phyloP scores from a whole-genome alignment of 2,113 vertebrate species.

The Pipa parva region DNA sequence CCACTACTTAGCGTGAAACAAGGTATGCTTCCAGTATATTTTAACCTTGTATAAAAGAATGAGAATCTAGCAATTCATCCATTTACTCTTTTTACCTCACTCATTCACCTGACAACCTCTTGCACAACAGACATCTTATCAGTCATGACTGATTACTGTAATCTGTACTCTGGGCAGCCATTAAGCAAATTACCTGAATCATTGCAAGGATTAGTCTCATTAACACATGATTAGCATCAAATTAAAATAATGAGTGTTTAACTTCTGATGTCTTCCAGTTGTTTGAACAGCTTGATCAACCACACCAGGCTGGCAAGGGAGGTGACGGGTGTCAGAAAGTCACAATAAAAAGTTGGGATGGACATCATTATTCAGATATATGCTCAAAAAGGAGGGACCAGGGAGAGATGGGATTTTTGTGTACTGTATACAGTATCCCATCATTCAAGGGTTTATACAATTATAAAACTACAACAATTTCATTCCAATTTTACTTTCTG shows the following conservation, averaged over 20 bases:
- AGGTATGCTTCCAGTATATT: not conserved
- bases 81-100: conserved; percentile 63
- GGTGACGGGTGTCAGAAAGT: conserved; percentile 65
- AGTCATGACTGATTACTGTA: conserved; percentile 98
- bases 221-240: conserved; percentile 99
- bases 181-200: conserved; percentile 99
- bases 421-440: too few species aligned
- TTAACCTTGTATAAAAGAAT: conserved; percentile 21
- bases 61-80: conserved; percentile 51
- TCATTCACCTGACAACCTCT: conserved; percentile 76
- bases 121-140: conserved; percentile 91
- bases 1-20: not conserved
- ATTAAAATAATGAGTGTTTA: conserved; percentile 99
- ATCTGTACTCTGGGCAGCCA: conserved; percentile 98
- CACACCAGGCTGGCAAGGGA: conserved; percentile 76
- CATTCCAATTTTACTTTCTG: too few species aligned
- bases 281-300: conserved; percentile 99
- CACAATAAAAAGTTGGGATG: conserved; percentile 50
- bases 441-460: too few species aligned
- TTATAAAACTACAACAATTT: too few species aligned
- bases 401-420: too few species aligned
- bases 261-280: conserved; percentile 99
- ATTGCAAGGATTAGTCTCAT: conserved; percentile 99
- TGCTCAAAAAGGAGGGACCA: conserved; percentile 12
- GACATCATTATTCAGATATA: conserved; percentile 31